These are phyloP conservation scores for Galbula dea DNA, from an alignment of 2,113 vertebrate species.

Conservation along the genomic window DNA sequence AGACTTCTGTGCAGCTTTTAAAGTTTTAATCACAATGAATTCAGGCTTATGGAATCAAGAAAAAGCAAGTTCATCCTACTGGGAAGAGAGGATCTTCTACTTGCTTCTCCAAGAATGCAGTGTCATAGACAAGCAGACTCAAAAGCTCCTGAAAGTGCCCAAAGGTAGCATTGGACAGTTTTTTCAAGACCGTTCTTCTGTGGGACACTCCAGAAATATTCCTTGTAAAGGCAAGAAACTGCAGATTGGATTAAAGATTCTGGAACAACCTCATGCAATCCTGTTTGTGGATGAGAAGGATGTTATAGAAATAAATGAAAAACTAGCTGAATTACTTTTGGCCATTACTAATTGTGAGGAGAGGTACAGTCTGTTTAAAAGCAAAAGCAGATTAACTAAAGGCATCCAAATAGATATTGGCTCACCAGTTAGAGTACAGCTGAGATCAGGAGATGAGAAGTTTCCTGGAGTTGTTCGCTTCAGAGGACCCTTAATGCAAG, in stretches of 20 bases:
- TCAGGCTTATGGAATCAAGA: constrained; percentile 95
- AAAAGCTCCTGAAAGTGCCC: constrained; percentile 89
- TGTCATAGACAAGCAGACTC: constrained; percentile 88
- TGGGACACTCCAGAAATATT: constrained; percentile 83
- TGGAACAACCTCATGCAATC: constrained; percentile 91
- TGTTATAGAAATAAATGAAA: constrained; percentile 88
- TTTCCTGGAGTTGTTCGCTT: constrained; percentile 95
- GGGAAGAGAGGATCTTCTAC: constrained; percentile 93
- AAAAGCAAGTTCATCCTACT: constrained; percentile 86
- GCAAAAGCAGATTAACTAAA: constrained; percentile 82
- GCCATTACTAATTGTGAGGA: constrained; percentile 97
- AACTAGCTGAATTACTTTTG: constrained; percentile 91
- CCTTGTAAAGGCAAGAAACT: constrained; percentile 91
- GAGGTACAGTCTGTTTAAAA: constrained; percentile 87
- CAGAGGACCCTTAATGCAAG: constrained; percentile 89
- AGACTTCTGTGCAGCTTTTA: constrained; percentile 12
- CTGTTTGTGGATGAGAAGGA: constrained; percentile 92
- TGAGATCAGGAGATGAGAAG: constrained; percentile 89
- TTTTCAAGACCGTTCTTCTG: constrained; percentile 88
- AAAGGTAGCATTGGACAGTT: constrained; percentile 93
- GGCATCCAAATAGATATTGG: constrained; percentile 90
- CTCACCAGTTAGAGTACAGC: constrained; percentile 89
- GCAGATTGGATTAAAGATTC: constrained; percentile 86
- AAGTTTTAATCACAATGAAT: constrained; percentile 84
- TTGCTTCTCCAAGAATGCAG: constrained; percentile 92